phyloP scores from a whole-genome alignment of 2,888 invertebrate species.

The Sicus ferrugineus region DNA sequence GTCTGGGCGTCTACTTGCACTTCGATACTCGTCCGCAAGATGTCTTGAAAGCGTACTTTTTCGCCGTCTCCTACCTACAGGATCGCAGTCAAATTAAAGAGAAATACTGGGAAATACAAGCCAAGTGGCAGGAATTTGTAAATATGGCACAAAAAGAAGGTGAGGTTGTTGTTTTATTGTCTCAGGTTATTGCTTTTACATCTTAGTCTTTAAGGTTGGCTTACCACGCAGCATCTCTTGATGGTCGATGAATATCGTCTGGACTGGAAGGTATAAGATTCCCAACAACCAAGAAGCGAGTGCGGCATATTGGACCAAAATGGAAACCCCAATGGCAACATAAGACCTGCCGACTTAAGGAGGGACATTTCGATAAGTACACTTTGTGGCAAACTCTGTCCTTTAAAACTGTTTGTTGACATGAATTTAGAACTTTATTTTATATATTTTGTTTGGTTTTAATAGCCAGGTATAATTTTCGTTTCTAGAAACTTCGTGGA shows the following conservation, averaged over 20 bases:
- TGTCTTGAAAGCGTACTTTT: slow-evolving; percentile 64
- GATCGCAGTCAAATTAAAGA: slow-evolving; percentile 64
- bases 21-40: slow-evolving; percentile 63
- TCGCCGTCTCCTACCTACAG: slow-evolving; percentile 64
- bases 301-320: slow-evolving; percentile 17
- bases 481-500: too few relatives aligned
- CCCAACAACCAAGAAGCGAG: not conserved
- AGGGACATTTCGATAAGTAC: slow-evolving; percentile 23
- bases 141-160: slow-evolving; percentile 64
- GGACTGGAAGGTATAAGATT: slow-evolving; percentile 61
- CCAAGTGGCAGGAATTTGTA: slow-evolving; percentile 66
- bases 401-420: not conserved
- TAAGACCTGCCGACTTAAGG: slow-evolving; percentile 10
- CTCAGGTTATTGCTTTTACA: not conserved
- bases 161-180: slow-evolving; percentile 28
- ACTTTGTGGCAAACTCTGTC: not conserved
- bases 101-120: slow-evolving; percentile 65
- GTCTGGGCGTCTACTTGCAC: slow-evolving; percentile 63
- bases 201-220: slow-evolving; percentile 67
- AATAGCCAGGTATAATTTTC: too few relatives aligned
- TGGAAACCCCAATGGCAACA: not conserved
- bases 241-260: slow-evolving; percentile 70
- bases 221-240: slow-evolving; percentile 68
- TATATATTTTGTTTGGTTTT: too few relatives aligned
- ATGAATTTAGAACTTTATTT: not conserved